Percentiles rank a stretch among this genome's conserved stretches.
These are phyloP conservation scores for Cepphus grylle DNA, from an alignment of 2,113 vertebrate genomes.

Conservation along the genomic window DNA sequence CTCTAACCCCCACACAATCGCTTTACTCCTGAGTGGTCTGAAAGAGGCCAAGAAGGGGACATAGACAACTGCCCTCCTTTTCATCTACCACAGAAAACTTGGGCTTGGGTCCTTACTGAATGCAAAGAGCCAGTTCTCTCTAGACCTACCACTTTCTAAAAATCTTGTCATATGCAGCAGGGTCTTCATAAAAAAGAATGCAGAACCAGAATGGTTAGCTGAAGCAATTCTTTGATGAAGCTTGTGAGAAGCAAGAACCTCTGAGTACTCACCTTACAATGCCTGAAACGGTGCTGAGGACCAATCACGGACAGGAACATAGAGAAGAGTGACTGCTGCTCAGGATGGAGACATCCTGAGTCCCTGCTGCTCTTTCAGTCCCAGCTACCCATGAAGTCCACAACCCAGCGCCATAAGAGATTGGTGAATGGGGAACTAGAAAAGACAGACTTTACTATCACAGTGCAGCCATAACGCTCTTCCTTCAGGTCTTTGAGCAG, in stretches of 20 bases:
- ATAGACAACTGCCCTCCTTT: neutral
- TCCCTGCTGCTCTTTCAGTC: neutral
- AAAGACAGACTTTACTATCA: neutral
- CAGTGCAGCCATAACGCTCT: neutral
- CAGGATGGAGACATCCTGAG: fast-evolving
- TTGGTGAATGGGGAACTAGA: neutral
- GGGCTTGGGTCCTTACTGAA: neutral
- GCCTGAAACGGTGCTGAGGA: neutral
- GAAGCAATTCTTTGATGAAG: neutral
- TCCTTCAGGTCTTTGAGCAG: neutral
- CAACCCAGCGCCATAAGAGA: fast-evolving
- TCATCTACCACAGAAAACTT: neutral
- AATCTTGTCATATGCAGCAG: neutral
- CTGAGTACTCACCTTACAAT: neutral
- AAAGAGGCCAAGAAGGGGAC: neutral
- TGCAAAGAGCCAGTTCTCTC: neutral
- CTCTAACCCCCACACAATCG: neutral
- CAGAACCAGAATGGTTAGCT: neutral
- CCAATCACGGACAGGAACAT: neutral
- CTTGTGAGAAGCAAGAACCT: neutral
- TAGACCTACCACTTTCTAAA: neutral
- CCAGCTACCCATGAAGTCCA: neutral
- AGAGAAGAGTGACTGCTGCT: neutral
- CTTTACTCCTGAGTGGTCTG: neutral
- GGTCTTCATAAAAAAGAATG: neutral